Conservation (phyloP, 2,797 vertebrate species). For the Mus minutoides region DNA sequence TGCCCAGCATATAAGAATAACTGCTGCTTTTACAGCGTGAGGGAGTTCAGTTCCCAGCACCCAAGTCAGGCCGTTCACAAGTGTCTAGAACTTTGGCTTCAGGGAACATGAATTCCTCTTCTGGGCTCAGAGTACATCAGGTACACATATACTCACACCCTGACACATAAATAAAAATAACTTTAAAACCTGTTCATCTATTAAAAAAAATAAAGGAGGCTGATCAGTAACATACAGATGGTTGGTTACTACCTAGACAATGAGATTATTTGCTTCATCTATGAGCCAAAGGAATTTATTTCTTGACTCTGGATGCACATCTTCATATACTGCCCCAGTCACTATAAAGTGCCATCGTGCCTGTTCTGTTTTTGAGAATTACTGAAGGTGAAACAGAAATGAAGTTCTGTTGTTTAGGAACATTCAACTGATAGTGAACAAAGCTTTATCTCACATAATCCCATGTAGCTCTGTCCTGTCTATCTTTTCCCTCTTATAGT, state of each 20-base stretch:
- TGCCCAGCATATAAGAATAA: not conserved
- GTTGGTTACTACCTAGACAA: not conserved
- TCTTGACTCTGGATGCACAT: not conserved
- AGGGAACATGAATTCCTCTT: not conserved
- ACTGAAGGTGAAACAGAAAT: not conserved
- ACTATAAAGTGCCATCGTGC: not conserved
- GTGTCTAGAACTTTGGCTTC: not conserved
- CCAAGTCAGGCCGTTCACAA: not conserved
- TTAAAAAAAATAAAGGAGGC: not conserved
- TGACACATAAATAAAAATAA: not conserved
- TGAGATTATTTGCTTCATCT: not conserved
- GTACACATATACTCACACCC: not conserved
- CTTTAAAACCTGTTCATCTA: not conserved
- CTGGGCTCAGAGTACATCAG: not conserved
- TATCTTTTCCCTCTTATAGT: not conserved
- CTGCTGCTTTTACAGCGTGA: not conserved
- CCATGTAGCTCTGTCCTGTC: not conserved
- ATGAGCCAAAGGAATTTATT: not conserved
- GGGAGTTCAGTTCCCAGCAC: not conserved
- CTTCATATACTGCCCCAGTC: not conserved
- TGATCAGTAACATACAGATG: not conserved
- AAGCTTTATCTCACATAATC: not conserved
- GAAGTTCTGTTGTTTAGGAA: slow-evolving; percentile 21
- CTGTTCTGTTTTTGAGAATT: not conserved
- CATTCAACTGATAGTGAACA: not conserved